Evolutionary conservation across 2,888 invertebrate species (phyloP).

Genomic region (Notodromas monacha): DNA sequence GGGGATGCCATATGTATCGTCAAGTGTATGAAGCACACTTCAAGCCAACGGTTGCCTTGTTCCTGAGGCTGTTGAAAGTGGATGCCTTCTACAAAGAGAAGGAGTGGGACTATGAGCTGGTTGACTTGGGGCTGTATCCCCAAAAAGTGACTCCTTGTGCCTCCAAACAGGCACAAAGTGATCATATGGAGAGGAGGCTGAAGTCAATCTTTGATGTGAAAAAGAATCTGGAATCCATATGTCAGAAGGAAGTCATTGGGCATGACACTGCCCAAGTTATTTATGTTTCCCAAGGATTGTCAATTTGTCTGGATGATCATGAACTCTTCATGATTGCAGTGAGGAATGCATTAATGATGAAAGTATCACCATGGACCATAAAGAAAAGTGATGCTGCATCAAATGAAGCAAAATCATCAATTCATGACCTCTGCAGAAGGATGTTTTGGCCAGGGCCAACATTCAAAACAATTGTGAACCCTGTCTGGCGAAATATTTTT

Average conservation of each 20-base stretch:
- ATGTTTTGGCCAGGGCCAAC: not conserved
- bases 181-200: not conserved
- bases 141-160: not conserved
- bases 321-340: not conserved
- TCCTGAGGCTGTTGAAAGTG: not conserved
- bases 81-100: constrained; percentile 1
- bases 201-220: not conserved
- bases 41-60: not conserved
- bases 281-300: not conserved
- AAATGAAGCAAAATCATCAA: not conserved
- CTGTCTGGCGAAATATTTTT: not conserved
- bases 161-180: not conserved
- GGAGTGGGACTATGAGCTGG: not conserved
- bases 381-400: not conserved
- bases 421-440: constrained; percentile 1
- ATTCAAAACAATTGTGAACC: constrained; percentile 1
- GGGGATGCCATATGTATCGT: not conserved
- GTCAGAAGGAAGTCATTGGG: not conserved
- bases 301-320: constrained; percentile 1
- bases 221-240: not conserved
- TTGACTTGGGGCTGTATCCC: not conserved
- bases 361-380: not conserved
- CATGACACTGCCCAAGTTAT: not conserved
- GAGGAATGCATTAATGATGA: not conserved
- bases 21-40: not conserved